Evolutionary conservation across 1,140 invertebrate species (phyloP).

Genomic region (Cephus cinctus): DNA sequence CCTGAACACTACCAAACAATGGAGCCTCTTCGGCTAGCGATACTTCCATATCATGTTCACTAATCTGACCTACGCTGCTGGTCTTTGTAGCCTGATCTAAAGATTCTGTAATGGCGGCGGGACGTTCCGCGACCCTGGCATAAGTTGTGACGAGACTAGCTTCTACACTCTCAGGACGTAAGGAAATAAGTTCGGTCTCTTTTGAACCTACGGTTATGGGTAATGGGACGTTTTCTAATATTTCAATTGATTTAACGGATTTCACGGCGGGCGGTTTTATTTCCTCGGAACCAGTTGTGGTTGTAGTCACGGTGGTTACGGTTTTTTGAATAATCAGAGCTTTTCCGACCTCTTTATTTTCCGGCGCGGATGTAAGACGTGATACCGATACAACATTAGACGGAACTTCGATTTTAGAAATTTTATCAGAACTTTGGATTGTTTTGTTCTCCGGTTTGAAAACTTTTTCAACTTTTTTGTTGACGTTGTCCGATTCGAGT

Average conservation of each 20-base stretch:
- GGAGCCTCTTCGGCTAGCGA: conserved; percentile 25
- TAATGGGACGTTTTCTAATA: conserved; percentile 29
- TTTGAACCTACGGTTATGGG: conserved; percentile 26
- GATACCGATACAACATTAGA: neutral
- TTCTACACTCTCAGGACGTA: conserved; percentile 45
- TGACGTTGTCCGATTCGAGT: neutral
- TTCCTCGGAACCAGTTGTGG: conserved; percentile 10
- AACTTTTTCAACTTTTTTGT: conserved; percentile 6
- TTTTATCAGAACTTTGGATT: too few species aligned
- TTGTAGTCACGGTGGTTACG: conserved; percentile 26
- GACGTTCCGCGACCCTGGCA: conserved; percentile 28
- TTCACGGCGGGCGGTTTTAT: conserved; percentile 24
- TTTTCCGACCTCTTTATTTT: too few species aligned
- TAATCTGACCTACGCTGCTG: neutral
- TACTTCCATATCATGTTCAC: conserved; percentile 2
- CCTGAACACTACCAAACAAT: conserved; percentile 47
- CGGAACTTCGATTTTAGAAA: neutral
- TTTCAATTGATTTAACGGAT: conserved; percentile 29
- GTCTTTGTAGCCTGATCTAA: conserved; percentile 14
- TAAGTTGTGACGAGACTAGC: conserved; percentile 43
- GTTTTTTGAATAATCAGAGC: conserved; percentile 31
- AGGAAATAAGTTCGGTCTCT: conserved; percentile 35
- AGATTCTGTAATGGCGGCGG: conserved; percentile 7
- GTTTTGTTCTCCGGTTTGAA: conserved; percentile 5
- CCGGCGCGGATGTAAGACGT: too few species aligned